Evolutionary conservation across 2,888 invertebrate species (phyloP), one percentile per base, ranked within the genome.

Genomic region (Coenonympha arcania): DNA sequence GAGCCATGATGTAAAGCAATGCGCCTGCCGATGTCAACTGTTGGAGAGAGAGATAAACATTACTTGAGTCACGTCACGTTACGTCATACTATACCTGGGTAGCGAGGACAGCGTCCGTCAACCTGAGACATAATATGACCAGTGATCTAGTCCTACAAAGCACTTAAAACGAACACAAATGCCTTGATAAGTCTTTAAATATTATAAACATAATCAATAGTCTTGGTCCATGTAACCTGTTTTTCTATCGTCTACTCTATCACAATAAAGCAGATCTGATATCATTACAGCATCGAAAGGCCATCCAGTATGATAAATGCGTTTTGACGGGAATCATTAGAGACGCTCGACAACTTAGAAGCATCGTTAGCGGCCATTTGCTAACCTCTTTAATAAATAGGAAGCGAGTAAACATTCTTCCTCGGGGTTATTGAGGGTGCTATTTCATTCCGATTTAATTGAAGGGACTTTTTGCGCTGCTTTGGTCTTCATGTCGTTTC

Each of bases 291-390:
- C 30, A 56, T 56, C 54, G 57, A 55, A 52, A 54, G 56, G 36
- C 57, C 56, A 57, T 57, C 50, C 55, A 56, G 48, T 56, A 65
- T 71, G 69, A 71, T 62, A 67, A 69, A 71, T 72, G 62, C 64
- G 63, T 65, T 69, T 67, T 65, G 64, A 69, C 68, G 68, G 65
- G 62, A 68, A 64, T 68, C 69, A 68, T 72, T 73, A 73, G 62
- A 64, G 62, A 42, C 52, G 50, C 54, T 55, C 61, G 63, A 68
- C 63, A 65, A 65, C 63, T 59, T 64, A 62, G 65, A 68, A 68
- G 67, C 58, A 62, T 68, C 64, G 65, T 69, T 67, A 69, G 64
- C 68, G 63, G 60, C 61, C 63, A 67, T 69, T 66, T 65, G 62
- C 52, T 53, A 26, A 50, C 52, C 30, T 54, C 55, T 48, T 51